phyloP scores from a whole-genome alignment of 2,797 vertebrate species.

The Chlorospingus semifuscus region DNA sequence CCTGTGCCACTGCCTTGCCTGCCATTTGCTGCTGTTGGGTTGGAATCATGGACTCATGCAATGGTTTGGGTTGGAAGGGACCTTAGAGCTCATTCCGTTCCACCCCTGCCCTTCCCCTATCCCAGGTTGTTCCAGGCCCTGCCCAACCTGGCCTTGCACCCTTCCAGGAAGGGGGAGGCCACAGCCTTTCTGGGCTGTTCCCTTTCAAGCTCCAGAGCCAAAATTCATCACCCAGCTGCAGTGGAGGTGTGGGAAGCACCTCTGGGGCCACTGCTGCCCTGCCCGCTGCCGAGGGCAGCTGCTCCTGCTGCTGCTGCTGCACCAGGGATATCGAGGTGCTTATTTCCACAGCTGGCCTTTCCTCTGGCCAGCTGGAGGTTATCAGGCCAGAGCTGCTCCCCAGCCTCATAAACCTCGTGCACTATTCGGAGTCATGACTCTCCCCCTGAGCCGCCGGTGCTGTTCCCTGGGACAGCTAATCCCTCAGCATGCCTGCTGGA shows the following conservation, averaged over 20 bases:
- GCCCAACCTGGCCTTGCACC: not conserved
- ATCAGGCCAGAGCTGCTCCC: constrained; percentile 66
- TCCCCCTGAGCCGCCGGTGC: constrained; percentile 70
- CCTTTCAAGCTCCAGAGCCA: not conserved
- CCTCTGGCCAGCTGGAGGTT: constrained; percentile 66
- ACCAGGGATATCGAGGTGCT: not conserved
- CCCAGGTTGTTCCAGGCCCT: not conserved
- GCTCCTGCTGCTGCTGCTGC: not conserved
- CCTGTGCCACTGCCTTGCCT: not conserved
- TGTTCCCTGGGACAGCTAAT: constrained; percentile 80
- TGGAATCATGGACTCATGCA: not conserved
- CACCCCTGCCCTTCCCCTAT: not conserved
- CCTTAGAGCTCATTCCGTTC: not conserved
- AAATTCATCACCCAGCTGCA: accelerated
- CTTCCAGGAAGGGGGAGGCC: not conserved
- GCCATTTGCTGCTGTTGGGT: not conserved
- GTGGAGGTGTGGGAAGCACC: not conserved
- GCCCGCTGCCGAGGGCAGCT: not conserved
- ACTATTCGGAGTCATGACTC: constrained; percentile 83
- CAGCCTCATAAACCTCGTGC: constrained; percentile 77
- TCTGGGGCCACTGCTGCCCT: not conserved
- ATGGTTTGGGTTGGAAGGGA: not conserved
- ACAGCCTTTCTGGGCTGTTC: not conserved
- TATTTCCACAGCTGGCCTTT: constrained; percentile 33
- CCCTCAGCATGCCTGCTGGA: constrained; percentile 79